Evolutionary conservation across 2,888 invertebrate genomes (phyloP), one percentile per base, ranked within the genome.

Genomic region (Heliothis peltigera): DNA sequence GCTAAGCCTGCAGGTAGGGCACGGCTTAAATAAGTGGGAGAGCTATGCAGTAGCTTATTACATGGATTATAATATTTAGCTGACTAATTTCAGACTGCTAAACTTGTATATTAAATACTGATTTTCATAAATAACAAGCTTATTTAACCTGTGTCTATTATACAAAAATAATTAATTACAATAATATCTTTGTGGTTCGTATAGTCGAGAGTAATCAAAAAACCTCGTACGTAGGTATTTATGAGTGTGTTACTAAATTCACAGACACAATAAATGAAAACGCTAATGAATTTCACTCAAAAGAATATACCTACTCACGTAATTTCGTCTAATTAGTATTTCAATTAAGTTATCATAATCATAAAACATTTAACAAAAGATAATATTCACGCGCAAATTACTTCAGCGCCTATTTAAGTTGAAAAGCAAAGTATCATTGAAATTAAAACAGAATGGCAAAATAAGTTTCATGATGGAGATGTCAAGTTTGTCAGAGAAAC

Each of bases 391-490:
- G 7, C 3, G 12, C 39, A 35, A 57, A 12, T 46, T 46, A 57
- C 18, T 18, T 10, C 25, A 18, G 43, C 22, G 8, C 3, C 6
- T n/a, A 22, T 19, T 2, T 44, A 51, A 60, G 58, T 47, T 51
- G 19, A 43, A 56, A 28, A 32, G 17, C 17, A 1, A 22, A 42
- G n/a, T 47, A 54, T 28, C 25, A 15, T 59, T 18, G n/a, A 64
- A 52, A 32, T 61, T 39, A 46, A 39, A 55, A 55, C 21, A 69
- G 44, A 39, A 47, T 43, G 62, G 54, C 52, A 44, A 25, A 5
- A 56, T 7, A 70, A 65, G 28, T 73, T 73, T 64, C 48, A 47
- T 64, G 62, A 62, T 49, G 46, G 32, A 28, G 43, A 8, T 35
- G 17, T 54, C 53, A 49, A 63, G 58, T 70, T 75, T 55, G 58